phyloP scores from a whole-genome alignment of 1,140 invertebrate genomes.

The Chlorops oryzae region DNA sequence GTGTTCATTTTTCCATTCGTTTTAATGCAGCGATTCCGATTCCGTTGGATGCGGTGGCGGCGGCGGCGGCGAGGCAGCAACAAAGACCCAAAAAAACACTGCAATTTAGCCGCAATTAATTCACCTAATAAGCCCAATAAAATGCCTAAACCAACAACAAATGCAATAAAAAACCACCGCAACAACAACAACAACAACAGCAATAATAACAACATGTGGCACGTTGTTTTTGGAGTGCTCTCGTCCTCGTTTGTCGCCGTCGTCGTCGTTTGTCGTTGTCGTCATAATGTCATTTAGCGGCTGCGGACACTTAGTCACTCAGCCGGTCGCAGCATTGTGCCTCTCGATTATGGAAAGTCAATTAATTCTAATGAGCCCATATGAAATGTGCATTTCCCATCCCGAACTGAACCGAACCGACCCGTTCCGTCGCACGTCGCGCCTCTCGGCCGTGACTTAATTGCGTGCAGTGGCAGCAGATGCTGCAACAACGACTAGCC shows the following conservation, averaged over 20 bases:
- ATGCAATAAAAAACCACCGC: background rate
- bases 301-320: background rate
- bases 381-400: constrained; percentile 8
- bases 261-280: constrained; percentile 1
- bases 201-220: constrained; percentile 12
- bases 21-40: constrained; percentile 13
- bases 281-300: background rate
- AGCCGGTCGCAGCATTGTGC: constrained; percentile 30
- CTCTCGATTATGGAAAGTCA: constrained; percentile 47
- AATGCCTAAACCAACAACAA: too few species aligned
- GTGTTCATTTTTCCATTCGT: constrained; percentile 2
- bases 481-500: constrained; percentile 24
- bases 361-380: constrained; percentile 43
- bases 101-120: constrained; percentile 35
- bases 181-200: constrained; percentile 2
- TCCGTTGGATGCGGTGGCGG: background rate
- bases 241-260: background rate
- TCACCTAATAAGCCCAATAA: constrained; percentile 32
- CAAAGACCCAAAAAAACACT: background rate
- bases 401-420: too few species aligned
- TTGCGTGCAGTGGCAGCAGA: too few species aligned
- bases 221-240: background rate
- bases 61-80: background rate
- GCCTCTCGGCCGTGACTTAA: too few species aligned
- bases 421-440: too few species aligned